phyloP scores from a whole-genome alignment of 2,888 invertebrate species.

The Epinotia ramella region DNA sequence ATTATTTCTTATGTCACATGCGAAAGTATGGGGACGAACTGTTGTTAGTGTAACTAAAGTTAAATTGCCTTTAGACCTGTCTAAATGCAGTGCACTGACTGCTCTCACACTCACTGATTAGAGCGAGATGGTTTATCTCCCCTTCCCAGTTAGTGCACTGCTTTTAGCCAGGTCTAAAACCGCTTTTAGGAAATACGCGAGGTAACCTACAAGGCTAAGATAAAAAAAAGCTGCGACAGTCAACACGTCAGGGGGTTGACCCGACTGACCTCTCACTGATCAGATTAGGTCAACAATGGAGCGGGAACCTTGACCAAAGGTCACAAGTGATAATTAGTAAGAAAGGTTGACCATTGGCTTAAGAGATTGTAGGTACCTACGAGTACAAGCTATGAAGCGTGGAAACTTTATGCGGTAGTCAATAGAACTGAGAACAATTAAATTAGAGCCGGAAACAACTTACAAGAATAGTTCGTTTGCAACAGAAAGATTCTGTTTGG shows the following conservation, averaged over 20 bases:
- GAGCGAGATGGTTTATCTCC: too few species aligned
- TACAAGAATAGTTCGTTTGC: slow-evolving; percentile 17
- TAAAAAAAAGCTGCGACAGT: slow-evolving; percentile 11
- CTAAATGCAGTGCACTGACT: too few species aligned
- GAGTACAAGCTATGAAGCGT: slow-evolving; percentile 12
- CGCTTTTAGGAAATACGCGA: too few species aligned
- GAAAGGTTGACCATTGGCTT: slow-evolving; percentile 41
- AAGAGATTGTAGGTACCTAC: slow-evolving; percentile 22
- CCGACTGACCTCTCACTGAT: slow-evolving; percentile 40
- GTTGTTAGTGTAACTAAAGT: too few species aligned
- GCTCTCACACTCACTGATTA: too few species aligned
- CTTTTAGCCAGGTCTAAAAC: too few species aligned
- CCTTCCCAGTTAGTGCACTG: too few species aligned
- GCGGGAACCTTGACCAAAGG: slow-evolving; percentile 37
- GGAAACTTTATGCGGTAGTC: slow-evolving; percentile 32
- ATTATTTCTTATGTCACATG: too few species aligned
- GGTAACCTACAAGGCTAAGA: background rate
- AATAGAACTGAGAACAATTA: slow-evolving; percentile 24
- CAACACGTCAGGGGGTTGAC: slow-evolving; percentile 41
- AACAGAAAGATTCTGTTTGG: background rate
- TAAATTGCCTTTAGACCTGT: too few species aligned
- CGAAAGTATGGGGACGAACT: too few species aligned
- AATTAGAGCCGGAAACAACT: slow-evolving; percentile 29
- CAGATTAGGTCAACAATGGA: slow-evolving; percentile 44
- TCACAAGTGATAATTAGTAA: slow-evolving; percentile 37